phyloP scores from a whole-genome alignment of 2,888 invertebrate genomes.

The Perizoma affinitatum region DNA sequence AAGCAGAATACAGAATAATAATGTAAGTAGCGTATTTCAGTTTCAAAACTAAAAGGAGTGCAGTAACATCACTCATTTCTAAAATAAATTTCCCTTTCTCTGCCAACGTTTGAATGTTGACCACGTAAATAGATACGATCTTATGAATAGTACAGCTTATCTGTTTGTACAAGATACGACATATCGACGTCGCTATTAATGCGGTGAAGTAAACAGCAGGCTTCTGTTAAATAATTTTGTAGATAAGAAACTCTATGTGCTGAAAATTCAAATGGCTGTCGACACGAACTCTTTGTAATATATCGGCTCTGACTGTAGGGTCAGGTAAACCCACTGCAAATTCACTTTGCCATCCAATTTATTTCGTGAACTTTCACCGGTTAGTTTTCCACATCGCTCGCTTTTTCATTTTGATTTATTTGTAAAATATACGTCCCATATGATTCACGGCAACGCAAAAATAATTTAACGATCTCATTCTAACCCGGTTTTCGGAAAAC shows the following conservation, averaged over 20 bases:
- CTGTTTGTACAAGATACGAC: slow-evolving; percentile 16
- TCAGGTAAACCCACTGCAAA: background rate
- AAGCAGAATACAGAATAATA: background rate
- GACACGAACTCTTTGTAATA: background rate
- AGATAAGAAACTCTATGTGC: too few species aligned
- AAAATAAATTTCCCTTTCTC: slow-evolving; percentile 28
- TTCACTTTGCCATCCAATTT: slow-evolving; percentile 8
- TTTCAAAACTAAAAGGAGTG: background rate
- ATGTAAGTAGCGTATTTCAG: background rate
- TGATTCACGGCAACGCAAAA: slow-evolving; percentile 67
- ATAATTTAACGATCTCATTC: slow-evolving; percentile 59
- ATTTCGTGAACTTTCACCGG: slow-evolving; percentile 8
- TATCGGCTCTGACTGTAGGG: background rate
- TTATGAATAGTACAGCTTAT: slow-evolving; percentile 4
- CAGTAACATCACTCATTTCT: slow-evolving; percentile 23
- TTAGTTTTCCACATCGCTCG: slow-evolving; percentile 57
- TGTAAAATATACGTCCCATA: slow-evolving; percentile 60
- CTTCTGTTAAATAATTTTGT: slow-evolving; percentile 3
- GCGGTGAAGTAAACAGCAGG: slow-evolving; percentile 51
- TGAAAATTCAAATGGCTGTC: too few species aligned
- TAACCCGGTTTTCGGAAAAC: slow-evolving; percentile 54
- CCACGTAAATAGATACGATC: slow-evolving; percentile 18
- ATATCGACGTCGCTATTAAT: slow-evolving; percentile 40
- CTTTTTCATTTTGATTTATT: slow-evolving; percentile 68
- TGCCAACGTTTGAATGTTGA: slow-evolving; percentile 23